Evolutionary conservation across 2,888 invertebrate genomes (phyloP).

Genomic region (Atrina japonica): DNA sequence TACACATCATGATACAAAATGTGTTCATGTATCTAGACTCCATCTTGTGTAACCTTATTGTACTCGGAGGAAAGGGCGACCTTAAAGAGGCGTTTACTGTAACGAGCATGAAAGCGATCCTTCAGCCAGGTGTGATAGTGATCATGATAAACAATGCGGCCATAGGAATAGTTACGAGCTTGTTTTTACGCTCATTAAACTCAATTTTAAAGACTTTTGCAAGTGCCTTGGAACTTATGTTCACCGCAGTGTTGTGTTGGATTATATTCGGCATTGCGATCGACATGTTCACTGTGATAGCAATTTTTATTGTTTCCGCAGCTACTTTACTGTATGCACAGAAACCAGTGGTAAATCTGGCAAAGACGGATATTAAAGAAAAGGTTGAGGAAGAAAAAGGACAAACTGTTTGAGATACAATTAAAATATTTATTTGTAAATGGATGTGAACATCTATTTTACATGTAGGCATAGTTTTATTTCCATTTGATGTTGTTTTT

Average conservation of each 20-base stretch:
- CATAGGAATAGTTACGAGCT: constrained; percentile 95
- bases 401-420: no score
- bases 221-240: constrained; percentile 93
- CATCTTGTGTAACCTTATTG: constrained; percentile 91
- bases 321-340: constrained; percentile 93
- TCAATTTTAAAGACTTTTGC: constrained; percentile 98
- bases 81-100: constrained; percentile 84
- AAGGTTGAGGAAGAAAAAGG: neutral
- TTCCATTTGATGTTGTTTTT: no score
- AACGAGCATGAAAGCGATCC: constrained; percentile 76
- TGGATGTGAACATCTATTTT: no score
- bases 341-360: constrained; percentile 87
- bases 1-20: constrained; percentile 95
- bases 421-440: no score
- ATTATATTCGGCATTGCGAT: constrained; percentile 91
- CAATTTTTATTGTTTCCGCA: constrained; percentile 90
- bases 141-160: constrained; percentile 94
- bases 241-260: constrained; percentile 94
- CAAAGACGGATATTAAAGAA: constrained; percentile 42
- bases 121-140: constrained; percentile 85
- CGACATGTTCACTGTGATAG: constrained; percentile 89
- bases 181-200: constrained; percentile 95
- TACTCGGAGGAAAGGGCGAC: constrained; percentile 87
- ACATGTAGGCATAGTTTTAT: no score
- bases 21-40: constrained; percentile 97